Conservation (phyloP, 2,888 invertebrate species). For the Mythimna lalbum region DNA sequence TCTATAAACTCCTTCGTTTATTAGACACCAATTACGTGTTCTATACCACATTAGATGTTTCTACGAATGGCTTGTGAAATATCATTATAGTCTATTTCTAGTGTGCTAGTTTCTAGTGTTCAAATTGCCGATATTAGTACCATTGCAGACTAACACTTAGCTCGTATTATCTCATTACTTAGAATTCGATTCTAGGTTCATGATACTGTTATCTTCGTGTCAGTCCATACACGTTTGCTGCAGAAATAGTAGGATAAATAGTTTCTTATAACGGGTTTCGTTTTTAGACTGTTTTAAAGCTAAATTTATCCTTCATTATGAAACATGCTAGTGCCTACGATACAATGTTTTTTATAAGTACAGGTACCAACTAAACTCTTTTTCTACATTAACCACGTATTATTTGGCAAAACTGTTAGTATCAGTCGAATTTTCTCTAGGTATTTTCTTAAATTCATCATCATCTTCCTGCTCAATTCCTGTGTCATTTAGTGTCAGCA, state of each 20-base stretch:
- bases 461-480: no score
- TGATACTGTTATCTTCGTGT: constrained; percentile 9
- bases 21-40: background rate
- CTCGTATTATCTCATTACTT: constrained; percentile 34
- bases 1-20: background rate
- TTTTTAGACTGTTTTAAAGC: no score
- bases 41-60: constrained; percentile 14
- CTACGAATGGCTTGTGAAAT: constrained; percentile 38
- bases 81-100: constrained; percentile 32
- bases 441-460: no score
- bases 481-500: no score
- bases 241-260: background rate
- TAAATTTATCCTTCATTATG: no score
- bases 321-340: no score
- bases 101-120: constrained; percentile 39
- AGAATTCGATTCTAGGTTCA: constrained; percentile 26
- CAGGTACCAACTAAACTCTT: no score
- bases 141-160: constrained; percentile 26
- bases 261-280: no score
- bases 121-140: constrained; percentile 39
- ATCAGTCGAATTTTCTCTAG: no score
- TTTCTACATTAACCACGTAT: no score
- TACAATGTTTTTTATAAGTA: no score
- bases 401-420: no score
- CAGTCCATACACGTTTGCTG: background rate